Evolutionary conservation across 2,113 vertebrate species (phyloP).

Genomic region (Hemichromis elongatus): DNA sequence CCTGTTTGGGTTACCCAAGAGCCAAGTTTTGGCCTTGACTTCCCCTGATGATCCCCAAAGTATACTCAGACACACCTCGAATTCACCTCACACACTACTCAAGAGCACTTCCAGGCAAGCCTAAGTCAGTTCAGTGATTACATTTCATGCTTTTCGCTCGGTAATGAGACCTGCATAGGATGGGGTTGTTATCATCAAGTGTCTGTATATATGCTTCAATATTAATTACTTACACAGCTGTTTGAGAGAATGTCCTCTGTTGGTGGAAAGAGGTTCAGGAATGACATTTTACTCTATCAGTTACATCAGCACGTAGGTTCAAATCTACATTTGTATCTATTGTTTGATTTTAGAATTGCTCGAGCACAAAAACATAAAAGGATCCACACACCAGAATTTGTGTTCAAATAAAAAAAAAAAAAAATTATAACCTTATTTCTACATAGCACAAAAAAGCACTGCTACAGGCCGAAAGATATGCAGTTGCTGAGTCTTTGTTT

Average conservation of each 20-base stretch:
- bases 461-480: neutral
- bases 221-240: slow-evolving; percentile 65
- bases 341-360: neutral
- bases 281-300: neutral
- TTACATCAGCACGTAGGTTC: neutral
- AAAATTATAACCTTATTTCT: neutral
- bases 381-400: neutral
- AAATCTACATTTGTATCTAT: neutral
- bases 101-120: slow-evolving; percentile 37
- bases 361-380: neutral
- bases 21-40: neutral
- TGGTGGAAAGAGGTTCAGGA: neutral
- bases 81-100: slow-evolving; percentile 22
- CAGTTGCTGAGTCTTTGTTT: neutral
- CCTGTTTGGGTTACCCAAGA: slow-evolving; percentile 32
- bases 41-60: neutral
- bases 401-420: neutral
- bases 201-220: slow-evolving; percentile 39
- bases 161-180: slow-evolving; percentile 36
- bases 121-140: slow-evolving; percentile 29
- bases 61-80: slow-evolving; percentile 24
- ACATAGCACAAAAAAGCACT: neutral
- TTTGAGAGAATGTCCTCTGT: neutral
- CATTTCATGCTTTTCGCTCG: slow-evolving; percentile 38
- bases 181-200: slow-evolving; percentile 46